Evolutionary conservation across 92 coral and sea anemone species (phyloP).

Genomic region (Heliopora coerulea): DNA sequence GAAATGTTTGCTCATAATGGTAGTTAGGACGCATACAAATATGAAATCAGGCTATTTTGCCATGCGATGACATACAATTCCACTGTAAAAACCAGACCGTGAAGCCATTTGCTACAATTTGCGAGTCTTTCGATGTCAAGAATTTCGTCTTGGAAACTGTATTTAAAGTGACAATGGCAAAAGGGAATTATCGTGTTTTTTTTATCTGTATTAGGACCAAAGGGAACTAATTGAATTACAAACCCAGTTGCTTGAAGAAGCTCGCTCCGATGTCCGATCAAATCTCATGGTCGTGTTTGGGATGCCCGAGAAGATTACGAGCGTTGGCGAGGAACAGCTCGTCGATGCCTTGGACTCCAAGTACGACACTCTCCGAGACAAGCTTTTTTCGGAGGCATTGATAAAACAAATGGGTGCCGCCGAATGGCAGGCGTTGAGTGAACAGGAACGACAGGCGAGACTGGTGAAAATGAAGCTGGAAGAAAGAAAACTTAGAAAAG

Average conservation of each 20-base stretch:
- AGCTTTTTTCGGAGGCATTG: slow-evolving; percentile 79
- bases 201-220: slow-evolving; percentile 57
- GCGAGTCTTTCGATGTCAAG: too few species aligned
- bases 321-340: slow-evolving; percentile 81
- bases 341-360: slow-evolving; percentile 88
- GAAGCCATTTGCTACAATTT: too few species aligned
- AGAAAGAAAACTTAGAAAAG: slow-evolving; percentile 68
- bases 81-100: too few species aligned
- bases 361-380: slow-evolving; percentile 91
- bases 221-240: slow-evolving; percentile 75
- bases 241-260: slow-evolving; percentile 65
- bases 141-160: too few species aligned
- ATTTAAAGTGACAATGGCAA: too few species aligned
- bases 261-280: slow-evolving; percentile 52
- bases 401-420: slow-evolving; percentile 81
- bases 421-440: slow-evolving; percentile 86
- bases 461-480: slow-evolving; percentile 84
- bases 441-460: slow-evolving; percentile 76
- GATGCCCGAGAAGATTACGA: slow-evolving; percentile 69
- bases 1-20: too few species aligned
- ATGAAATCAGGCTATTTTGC: too few species aligned
- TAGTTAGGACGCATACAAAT: too few species aligned
- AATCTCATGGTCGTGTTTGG: slow-evolving; percentile 73
- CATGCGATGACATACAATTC: too few species aligned
- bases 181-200: too few species aligned